phyloP scores from a whole-genome alignment of 2,888 invertebrate species.

The Drosophila kambysellisi region DNA sequence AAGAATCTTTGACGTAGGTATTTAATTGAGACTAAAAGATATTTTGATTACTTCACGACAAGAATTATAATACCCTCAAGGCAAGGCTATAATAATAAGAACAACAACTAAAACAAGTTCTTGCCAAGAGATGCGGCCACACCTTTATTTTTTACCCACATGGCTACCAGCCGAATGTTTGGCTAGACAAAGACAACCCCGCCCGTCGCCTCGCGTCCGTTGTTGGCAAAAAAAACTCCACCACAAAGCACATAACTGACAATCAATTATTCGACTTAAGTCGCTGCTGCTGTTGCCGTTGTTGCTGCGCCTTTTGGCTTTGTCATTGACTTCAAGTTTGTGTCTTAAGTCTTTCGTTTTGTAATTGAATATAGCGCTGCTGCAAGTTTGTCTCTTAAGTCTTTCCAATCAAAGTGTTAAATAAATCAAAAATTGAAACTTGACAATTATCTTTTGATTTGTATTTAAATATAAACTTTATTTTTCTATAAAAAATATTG shows the following conservation, averaged over 20 bases:
- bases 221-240: slow-evolving; percentile 29
- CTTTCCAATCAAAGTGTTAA: slow-evolving; percentile 32
- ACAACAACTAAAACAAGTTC: slow-evolving; percentile 60
- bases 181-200: slow-evolving; percentile 54
- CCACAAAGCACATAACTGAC: slow-evolving; percentile 55
- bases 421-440: not conserved
- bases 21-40: not conserved
- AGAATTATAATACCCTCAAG: not conserved
- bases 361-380: slow-evolving; percentile 35
- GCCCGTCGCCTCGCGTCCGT: slow-evolving; percentile 33
- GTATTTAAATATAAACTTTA: not conserved
- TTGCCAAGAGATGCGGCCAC: slow-evolving; percentile 60
- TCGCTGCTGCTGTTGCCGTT: slow-evolving; percentile 6
- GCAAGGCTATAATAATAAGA: slow-evolving; percentile 3
- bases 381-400: slow-evolving; percentile 66
- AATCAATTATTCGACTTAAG: slow-evolving; percentile 64
- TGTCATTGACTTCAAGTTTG: slow-evolving; percentile 63
- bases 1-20: not conserved
- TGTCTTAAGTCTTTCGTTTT: slow-evolving; percentile 71
- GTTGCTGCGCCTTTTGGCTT: slow-evolving; percentile 45
- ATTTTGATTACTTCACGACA: not conserved
- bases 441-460: not conserved
- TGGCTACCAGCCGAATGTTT: slow-evolving; percentile 31
- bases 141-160: slow-evolving; percentile 37
- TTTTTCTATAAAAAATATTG: not conserved